Percentiles rank a stretch among this genome's conserved stretches.
Conservation (phyloP, 2,797 vertebrate species). For the Uromys caudimaculatus region DNA sequence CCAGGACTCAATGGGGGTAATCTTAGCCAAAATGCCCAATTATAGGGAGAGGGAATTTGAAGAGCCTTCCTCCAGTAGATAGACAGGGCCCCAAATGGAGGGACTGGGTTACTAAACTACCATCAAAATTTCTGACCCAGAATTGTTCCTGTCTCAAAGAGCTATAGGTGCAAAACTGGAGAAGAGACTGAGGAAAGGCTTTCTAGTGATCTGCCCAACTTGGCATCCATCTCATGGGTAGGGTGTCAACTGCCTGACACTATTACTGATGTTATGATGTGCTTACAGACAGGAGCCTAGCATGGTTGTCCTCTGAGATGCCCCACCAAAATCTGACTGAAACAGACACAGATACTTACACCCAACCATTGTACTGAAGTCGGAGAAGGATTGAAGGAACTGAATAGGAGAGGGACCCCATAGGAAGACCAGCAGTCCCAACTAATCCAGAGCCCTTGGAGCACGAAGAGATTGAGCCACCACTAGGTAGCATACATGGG, state of each 20-base stretch:
- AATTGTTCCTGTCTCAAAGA: not conserved
- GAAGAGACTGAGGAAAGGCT: not conserved
- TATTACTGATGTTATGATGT: not conserved
- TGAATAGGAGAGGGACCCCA: not conserved
- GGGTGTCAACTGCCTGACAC: not conserved
- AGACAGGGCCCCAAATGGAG: not conserved
- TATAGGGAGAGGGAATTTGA: not conserved
- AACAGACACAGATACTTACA: not conserved
- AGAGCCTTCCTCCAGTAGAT: not conserved
- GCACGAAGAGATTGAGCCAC: not conserved
- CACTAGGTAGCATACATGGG: not conserved
- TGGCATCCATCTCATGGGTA: not conserved
- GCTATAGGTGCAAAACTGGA: not conserved
- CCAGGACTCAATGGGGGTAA: not conserved
- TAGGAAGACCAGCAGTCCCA: not conserved
- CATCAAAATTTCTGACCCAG: not conserved
- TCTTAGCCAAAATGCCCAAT: not conserved
- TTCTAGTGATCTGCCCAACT: not conserved
- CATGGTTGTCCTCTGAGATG: not conserved
- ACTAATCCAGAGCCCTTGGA: not conserved
- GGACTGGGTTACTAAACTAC: not conserved
- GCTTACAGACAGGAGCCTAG: not conserved
- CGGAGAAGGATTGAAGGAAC: not conserved
- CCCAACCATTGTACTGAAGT: not conserved
- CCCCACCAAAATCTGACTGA: not conserved